Evolutionary conservation across 2,888 invertebrate species (phyloP), one percentile per base, ranked within the genome.

Genomic region (Mythimna loreyi): DNA sequence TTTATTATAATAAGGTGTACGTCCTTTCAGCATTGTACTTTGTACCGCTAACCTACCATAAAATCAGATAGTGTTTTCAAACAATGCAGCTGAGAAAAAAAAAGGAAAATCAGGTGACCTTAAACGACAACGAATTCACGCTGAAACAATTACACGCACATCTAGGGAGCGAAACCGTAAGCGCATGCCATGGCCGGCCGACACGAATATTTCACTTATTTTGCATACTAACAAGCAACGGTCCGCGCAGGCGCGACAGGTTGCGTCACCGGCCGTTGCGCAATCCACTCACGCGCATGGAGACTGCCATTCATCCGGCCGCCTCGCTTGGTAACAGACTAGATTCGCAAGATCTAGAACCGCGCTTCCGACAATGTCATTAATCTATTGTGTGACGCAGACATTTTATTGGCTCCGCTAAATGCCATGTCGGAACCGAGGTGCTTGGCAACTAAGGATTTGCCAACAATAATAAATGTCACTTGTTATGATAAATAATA

Each of bases 211-310:
- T 91, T 91, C 88, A 91, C 91, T 91, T 91, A 93, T 91, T 94
- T 93, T 93, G 94, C 94, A 94, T 94, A 93, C 92, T 91, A 93
- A 93, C 91, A 90, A 91, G 92, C 91, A 91, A 92, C 92, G 91
- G 92, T 78, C 78, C 72, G 85, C 87, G 87, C 87, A 84, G 82
- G 80, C 86, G 85, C 92, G 92, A 89, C 90, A 88, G 89, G 90
- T 94, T 94, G 91, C 95, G 94, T 94, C 94, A 95, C 89, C 88
- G 78, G 79, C 73, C 78, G 86, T 91, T 91, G 90, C 91, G 91
- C 89, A 91, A 91, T 85, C 87, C 86, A 89, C 93, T 93, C 94
- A 92, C 93, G 93, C 93, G 93, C 93, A 91, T 87, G 84, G 88
- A 83, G 83, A 87, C 89, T 85, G 89, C 92, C 94, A 93, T 92